Base-by-base conservation (phyloP, 2,113 vertebrate genomes). In the Clarias batrachus region DNA sequence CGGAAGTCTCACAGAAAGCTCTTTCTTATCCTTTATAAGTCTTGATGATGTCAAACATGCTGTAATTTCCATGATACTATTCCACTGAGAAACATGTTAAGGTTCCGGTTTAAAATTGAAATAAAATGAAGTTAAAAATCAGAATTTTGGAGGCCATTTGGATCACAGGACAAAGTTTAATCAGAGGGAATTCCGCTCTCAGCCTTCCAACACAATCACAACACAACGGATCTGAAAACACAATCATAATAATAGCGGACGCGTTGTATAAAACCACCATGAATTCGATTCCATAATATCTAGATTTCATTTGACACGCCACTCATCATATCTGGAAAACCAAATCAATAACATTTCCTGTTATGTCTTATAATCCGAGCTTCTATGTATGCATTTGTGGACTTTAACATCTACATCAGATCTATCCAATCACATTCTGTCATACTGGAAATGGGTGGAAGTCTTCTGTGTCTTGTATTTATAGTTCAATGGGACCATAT, bases 31-130 rank as follows among this genome's bases (percentile, higher is more conserved):
- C 65, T 73, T 77, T 17, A 33, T 41, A 66, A 84, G 63, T 81
- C 56, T 77, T 77, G 63, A 84, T 89, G 86, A 87, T 82, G 87
- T 90, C 86, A 89, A 82, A 82, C 23, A 11, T 19, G 73, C 63
- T 48, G 52, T 52, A 68, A 48, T 85, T 90, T 90, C 87, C 85
- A 80, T 27, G 79, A 66, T 76, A 82, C 52, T 37, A 60, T 59
- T 77, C 60, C 27, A 57, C 54, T 87, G 79, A 87, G 30, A 52
- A 80, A 68, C 23, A 52, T 7, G 12, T 30, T 30, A 52, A 33
- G 74, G 82, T 83, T 83, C 83, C 41, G 13, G 11, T 63, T 62
- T 65, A 27, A 56, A 60, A 59, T 80, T 8, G 48, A 48, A 48
- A 48, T 48, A 8, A 48, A 48, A 48, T 48, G 0, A 80, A 54